Evolutionary conservation across 2,888 invertebrate genomes (phyloP).

Genomic region (Cheilosia urbana): DNA sequence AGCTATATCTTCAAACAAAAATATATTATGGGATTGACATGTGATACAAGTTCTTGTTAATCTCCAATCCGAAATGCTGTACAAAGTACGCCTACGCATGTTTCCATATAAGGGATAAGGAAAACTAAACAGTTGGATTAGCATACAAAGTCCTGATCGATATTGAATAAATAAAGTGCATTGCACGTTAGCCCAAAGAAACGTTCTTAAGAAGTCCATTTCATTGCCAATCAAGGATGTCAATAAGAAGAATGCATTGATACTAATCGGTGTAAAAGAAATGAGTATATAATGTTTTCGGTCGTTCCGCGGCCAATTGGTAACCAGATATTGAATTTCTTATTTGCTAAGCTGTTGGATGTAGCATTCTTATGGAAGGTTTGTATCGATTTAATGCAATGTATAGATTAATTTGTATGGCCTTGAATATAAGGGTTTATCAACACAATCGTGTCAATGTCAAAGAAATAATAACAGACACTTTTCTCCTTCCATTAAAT

Average conservation of each 20-base stretch:
- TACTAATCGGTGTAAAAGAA: background rate
- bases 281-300: background rate
- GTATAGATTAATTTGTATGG: background rate
- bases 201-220: background rate
- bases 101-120: background rate
- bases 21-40: background rate
- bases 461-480: no score
- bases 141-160: background rate
- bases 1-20: background rate
- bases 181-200: no score
- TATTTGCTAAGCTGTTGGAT: background rate
- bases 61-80: background rate
- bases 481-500: background rate
- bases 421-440: no score
- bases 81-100: background rate
- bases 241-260: constrained; percentile 1
- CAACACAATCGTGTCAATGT: no score
- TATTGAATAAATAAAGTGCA: background rate
- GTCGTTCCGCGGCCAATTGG: background rate
- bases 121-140: background rate
- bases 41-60: background rate
- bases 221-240: background rate
- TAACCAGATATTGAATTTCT: background rate
- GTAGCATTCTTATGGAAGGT: constrained; percentile 6
- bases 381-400: constrained; percentile 24